Conservation (phyloP, 2,888 invertebrate genomes). For the Drosophila demipolita region DNA sequence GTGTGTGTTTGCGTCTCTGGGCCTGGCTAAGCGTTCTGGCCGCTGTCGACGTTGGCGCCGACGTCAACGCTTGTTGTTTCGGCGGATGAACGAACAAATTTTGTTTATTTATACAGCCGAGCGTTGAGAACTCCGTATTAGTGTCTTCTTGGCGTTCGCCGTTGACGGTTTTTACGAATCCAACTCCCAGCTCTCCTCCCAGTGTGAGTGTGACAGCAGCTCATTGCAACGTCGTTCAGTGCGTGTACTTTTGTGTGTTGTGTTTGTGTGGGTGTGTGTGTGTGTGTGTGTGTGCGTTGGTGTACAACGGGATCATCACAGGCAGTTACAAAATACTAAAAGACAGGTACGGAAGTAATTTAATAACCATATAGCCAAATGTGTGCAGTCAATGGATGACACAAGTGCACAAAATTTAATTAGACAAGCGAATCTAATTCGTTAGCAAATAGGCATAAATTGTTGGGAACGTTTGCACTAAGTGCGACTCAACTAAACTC, state of each 20-base stretch:
- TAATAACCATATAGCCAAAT: conserved; percentile 7
- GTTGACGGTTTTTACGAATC: conserved; percentile 60
- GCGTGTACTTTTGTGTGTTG: conserved; percentile 27
- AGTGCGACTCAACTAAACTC: conserved; percentile 27
- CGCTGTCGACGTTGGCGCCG: conserved; percentile 38
- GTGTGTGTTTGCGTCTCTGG: conserved; percentile 9
- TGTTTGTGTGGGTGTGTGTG: conserved; percentile 30
- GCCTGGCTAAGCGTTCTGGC: conserved; percentile 47
- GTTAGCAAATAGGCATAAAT: conserved; percentile 13
- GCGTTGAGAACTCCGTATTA: conserved; percentile 78
- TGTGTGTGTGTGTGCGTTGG: conserved; percentile 30
- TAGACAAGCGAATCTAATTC: conserved; percentile 6
- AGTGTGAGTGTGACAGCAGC: conserved; percentile 45
- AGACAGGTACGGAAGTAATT: conserved; percentile 76
- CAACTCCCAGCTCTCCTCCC: conserved; percentile 30
- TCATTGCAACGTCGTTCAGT: conserved; percentile 40
- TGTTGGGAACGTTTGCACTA: conserved; percentile 37
- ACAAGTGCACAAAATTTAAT: conserved; percentile 10
- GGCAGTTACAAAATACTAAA: conserved; percentile 16
- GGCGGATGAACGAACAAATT: conserved; percentile 61
- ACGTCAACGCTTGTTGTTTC: conserved; percentile 35
- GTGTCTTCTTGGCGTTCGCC: conserved; percentile 82
- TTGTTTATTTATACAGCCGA: conserved; percentile 82
- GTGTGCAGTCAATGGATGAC: background rate
- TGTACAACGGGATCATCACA: conserved; percentile 29